These are phyloP conservation scores for Candoia aspera DNA, from an alignment of 2,113 vertebrate genomes.

Conservation along the genomic window DNA sequence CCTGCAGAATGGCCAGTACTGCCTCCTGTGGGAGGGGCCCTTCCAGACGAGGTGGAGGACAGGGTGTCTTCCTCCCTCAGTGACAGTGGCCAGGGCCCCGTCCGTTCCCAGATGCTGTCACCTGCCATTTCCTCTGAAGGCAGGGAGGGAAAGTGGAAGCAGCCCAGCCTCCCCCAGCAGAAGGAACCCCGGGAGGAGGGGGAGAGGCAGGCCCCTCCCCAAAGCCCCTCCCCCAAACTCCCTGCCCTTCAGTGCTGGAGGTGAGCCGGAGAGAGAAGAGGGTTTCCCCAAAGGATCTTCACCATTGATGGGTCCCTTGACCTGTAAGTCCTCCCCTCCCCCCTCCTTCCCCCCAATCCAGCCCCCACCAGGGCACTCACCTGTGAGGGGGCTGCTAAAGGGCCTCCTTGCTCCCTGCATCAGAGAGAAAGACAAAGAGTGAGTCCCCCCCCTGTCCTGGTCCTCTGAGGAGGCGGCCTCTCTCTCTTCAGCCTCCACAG, in stretches of 20 bases:
- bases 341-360: not conserved
- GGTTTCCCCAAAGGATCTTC: not conserved
- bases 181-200: not conserved
- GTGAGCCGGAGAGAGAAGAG: not conserved
- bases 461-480: not conserved
- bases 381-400: not conserved
- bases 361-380: not conserved
- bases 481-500: not conserved
- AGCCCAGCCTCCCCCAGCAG: too few relatives aligned
- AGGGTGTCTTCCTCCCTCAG: too few relatives aligned
- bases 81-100: too few relatives aligned
- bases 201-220: not conserved
- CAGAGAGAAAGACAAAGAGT: not conserved
- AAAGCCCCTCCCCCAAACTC: not conserved
- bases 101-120: too few relatives aligned
- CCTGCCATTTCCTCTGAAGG: too few relatives aligned
- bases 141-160: too few relatives aligned
- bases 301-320: not conserved
- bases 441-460: not conserved
- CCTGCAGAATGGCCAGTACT: too few relatives aligned
- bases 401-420: not conserved
- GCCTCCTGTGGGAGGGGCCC: too few relatives aligned
- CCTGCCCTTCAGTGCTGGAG: not conserved
- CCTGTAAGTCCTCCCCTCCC: not conserved
- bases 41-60: too few relatives aligned